These are phyloP conservation scores for Drosophila dunni DNA, from an alignment of 1,140 invertebrate species.

Conservation along the genomic window DNA sequence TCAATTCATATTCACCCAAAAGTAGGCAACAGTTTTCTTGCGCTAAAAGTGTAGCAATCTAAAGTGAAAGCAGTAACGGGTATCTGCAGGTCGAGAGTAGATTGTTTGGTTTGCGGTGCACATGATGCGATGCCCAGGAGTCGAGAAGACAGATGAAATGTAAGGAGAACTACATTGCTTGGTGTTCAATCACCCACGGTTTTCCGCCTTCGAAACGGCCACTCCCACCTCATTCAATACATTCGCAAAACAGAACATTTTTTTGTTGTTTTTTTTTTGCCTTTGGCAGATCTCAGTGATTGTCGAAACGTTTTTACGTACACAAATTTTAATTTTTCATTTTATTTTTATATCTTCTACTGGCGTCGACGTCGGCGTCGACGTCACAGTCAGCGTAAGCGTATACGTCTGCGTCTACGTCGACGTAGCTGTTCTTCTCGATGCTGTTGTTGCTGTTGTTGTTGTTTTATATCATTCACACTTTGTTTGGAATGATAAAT, in stretches of 20 bases:
- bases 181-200: conserved; percentile 51
- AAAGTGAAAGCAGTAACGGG: too few relatives aligned
- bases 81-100: too few relatives aligned
- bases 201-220: conserved; percentile 20
- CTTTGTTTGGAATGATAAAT: conserved; percentile 71
- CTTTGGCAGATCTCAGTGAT: conserved; percentile 39
- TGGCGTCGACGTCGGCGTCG: conserved; percentile 5
- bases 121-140: conserved; percentile 5
- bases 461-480: conserved; percentile 67
- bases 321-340: conserved; percentile 52
- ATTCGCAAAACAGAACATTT: conserved; percentile 11
- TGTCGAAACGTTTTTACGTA: conserved; percentile 47
- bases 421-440: conserved; percentile 5
- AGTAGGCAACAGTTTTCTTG: too few relatives aligned
- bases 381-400: not conserved
- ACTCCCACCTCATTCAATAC: conserved; percentile 32
- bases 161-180: conserved; percentile 13
- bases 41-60: too few relatives aligned
- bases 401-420: not conserved
- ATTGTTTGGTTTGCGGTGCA: conserved; percentile 9
- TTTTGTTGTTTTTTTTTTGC: not conserved
- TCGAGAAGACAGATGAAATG: not conserved
- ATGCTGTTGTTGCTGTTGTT: conserved; percentile 29
- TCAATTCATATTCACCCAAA: too few relatives aligned
- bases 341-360: conserved; percentile 60